Evolutionary conservation across 2,888 invertebrate species (phyloP), one percentile per base, ranked within the genome.

Genomic region (Pseudococcus jackbeardsleyi): DNA sequence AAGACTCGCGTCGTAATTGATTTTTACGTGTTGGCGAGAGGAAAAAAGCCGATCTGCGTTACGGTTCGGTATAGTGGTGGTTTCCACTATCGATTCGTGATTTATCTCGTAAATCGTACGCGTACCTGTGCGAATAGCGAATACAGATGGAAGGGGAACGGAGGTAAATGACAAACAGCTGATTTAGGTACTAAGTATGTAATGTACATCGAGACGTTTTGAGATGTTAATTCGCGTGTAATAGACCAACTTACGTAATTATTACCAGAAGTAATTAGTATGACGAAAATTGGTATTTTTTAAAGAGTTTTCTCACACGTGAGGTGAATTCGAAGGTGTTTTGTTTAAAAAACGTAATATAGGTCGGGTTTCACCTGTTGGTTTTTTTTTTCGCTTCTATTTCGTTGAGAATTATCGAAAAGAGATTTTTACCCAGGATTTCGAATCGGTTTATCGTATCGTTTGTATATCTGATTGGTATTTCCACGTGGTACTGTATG

Each of bases 1-100:
- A 54, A n/a, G 54, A 54, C 54, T n/a, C 68, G 68, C 68, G 68
- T 68, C n/a, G 68, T 68, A 68, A 68, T 68, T 26, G 68, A 68
- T 68, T 68, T 68, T 68, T 68, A 68, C 68, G 68, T 68, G 19
- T 11, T 12, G 22, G 68, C 26, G 22, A 26, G 22, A 5, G 19
- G 26, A 33, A 68, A 68, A 68, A 26, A 12, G 22, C 9, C 68
- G 26, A 68, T 68, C 19, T 68, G 12, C 68, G 54, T 54, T 54
- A 54, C n/a, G 54, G n/a, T 54, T n/a, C 15, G 17, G 3, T n/a
- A 12, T 50, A 4, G n/a, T n/a, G 54, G n/a, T n/a, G n/a, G n/a
- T 54, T 50, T 54, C 54, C n/a, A 54, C n/a, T 54, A 54, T 54
- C 54, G 54, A n/a, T n/a, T 54, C 54, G 54, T 54, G n/a, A 54